phyloP scores from a whole-genome alignment of 2,888 invertebrate species.

The Argyra leucocephala region DNA sequence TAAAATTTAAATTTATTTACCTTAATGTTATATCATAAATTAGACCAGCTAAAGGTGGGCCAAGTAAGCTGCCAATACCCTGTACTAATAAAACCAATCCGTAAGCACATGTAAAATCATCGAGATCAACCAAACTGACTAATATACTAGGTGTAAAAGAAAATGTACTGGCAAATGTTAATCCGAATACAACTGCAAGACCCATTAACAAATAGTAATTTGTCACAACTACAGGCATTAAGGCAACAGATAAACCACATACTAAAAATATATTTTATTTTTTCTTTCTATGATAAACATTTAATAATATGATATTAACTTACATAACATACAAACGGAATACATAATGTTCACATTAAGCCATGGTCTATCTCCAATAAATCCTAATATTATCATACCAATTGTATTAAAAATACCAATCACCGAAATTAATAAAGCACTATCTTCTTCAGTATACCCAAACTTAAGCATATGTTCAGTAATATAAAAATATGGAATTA shows the following conservation, averaged over 20 bases:
- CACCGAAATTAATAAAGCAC: slow-evolving; percentile 70
- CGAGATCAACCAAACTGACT: slow-evolving; percentile 78
- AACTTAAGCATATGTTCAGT: slow-evolving; percentile 70
- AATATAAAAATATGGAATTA: slow-evolving; percentile 90
- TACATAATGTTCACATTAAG: slow-evolving; percentile 76
- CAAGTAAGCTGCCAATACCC: slow-evolving; percentile 84
- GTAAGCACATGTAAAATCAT: slow-evolving; percentile 86
- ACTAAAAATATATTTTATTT: slow-evolving; percentile 27
- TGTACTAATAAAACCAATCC: slow-evolving; percentile 81
- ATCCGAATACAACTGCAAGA: slow-evolving; percentile 63
- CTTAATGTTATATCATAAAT: slow-evolving; percentile 37
- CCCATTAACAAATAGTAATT: slow-evolving; percentile 33
- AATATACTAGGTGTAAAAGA: slow-evolving; percentile 83
- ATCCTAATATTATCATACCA: slow-evolving; percentile 80
- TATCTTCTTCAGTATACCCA: slow-evolving; percentile 61
- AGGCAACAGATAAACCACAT: slow-evolving; percentile 39
- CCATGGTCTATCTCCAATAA: slow-evolving; percentile 78
- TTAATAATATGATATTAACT: slow-evolving; percentile 25
- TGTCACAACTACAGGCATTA: slow-evolving; percentile 37
- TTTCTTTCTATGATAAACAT: not conserved
- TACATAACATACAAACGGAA: slow-evolving; percentile 59
- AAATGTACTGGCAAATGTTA: slow-evolving; percentile 85
- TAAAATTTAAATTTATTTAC: slow-evolving; percentile 24
- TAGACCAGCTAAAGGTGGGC: slow-evolving; percentile 82
- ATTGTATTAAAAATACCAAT: slow-evolving; percentile 85